Evolutionary conservation across 2,888 invertebrate species (phyloP), one percentile per base, ranked within the genome.

Genomic region (Aphelenchoides bicaudatus): DNA sequence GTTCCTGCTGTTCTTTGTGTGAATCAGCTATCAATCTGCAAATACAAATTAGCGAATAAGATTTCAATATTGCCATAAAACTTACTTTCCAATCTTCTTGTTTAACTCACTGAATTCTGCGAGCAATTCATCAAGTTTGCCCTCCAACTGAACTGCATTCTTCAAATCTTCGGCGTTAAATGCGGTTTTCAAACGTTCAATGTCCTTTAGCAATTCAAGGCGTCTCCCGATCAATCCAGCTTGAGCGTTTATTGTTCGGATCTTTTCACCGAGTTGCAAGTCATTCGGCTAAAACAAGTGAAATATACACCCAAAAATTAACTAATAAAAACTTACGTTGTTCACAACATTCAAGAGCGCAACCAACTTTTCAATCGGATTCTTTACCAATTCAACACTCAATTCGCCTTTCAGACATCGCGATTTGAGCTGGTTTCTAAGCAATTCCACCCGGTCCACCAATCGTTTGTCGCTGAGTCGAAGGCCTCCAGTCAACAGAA

Each of bases 241-340:
- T 30, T 51, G 52, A n/a, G 52, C 31, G 37, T 51, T 28, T n/a
- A 51, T 51, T 8, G 52, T n/a, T 1, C 19, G 52, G 21, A 51
- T 51, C 52, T 51, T 51, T 39, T 51, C 52, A 23, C 28, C 2
- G 37, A 51, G 37, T 16, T 46, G 31, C 19, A 34, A 16, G n/a
- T 51, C 52, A 8, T 37, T 43, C 13, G 37, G 37, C 52, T 51
- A 30, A 53, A 51, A 19, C 6, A 34, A 2, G 37, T n/a, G 4
- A 51, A 51, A 25, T 51, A 2, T 10, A n/a, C 2, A 34, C 10
- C 10, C 8, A 43, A 43, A 43, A 25, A 43, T n/a, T n/a, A n/a
- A n/a, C n/a, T n/a, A n/a, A n/a, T n/a, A 43, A n/a, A 43, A 6
- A 43, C 43, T 43, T 25, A 43, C 52, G 37, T 51, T 28, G 10